phyloP scores from a whole-genome alignment of 2,113 vertebrate species.

The Origma solitaria region DNA sequence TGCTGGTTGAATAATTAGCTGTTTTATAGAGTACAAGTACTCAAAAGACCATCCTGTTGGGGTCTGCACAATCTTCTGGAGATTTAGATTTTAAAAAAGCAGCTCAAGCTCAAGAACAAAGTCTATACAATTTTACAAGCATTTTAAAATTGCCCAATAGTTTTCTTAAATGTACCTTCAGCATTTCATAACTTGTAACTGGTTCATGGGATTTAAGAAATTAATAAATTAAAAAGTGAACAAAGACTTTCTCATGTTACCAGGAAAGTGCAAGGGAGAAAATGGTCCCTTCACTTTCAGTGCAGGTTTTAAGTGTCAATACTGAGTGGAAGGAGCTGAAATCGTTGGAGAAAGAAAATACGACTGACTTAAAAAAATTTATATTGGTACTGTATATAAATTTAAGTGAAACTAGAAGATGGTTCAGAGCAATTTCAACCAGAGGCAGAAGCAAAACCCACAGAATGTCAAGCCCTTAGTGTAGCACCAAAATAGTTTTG shows the following conservation, averaged over 20 bases:
- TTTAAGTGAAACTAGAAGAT: not conserved
- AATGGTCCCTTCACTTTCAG: not conserved
- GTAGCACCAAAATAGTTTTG: conserved; percentile 24
- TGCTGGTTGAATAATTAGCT: not conserved
- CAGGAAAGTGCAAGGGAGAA: not conserved
- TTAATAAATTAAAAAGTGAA: not conserved
- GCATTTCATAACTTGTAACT: not conserved
- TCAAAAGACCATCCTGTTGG: not conserved
- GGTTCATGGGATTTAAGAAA: not conserved
- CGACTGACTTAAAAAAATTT: not conserved
- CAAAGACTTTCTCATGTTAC: not conserved
- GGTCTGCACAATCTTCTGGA: not conserved
- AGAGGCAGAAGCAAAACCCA: not conserved
- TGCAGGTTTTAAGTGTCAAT: not conserved
- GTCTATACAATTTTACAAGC: not conserved
- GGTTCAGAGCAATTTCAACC: not conserved
- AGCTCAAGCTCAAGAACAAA: not conserved
- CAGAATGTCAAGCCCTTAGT: conserved; percentile 10
- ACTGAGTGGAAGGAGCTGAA: not conserved
- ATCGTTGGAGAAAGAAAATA: not conserved
- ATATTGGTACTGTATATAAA: not conserved
- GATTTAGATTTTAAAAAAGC: not conserved
- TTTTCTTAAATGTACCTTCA: not conserved
- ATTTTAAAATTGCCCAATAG: not conserved
- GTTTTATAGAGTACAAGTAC: not conserved